These are phyloP conservation scores for Carabus problematicus DNA, from an alignment of 2,888 invertebrate species.

Conservation along the genomic window DNA sequence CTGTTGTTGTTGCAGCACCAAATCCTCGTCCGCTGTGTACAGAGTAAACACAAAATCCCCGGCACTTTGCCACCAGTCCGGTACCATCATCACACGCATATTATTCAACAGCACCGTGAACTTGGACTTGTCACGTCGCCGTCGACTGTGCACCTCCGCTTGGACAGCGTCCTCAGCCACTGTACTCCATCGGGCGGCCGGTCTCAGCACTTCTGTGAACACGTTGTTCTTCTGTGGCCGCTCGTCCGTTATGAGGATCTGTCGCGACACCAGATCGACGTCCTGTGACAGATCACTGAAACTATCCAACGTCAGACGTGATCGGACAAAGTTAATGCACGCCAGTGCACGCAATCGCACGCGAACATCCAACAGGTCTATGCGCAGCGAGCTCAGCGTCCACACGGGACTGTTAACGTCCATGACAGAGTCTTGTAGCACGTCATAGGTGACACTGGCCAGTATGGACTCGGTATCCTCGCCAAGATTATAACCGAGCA, in stretches of 20 bases:
- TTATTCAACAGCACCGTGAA: conserved; percentile 92
- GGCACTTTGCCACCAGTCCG: conserved; percentile 92
- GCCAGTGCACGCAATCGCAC: conserved; percentile 77
- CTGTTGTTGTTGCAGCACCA: neutral
- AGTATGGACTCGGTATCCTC: conserved; percentile 77
- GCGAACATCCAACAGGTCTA: conserved; percentile 87
- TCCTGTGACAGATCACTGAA: conserved; percentile 90
- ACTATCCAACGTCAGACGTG: conserved; percentile 83
- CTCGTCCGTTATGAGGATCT: conserved; percentile 82
- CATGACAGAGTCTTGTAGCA: conserved; percentile 47
- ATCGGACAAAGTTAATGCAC: conserved; percentile 91
- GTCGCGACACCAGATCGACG: conserved; percentile 91
- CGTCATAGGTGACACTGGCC: conserved; percentile 50
- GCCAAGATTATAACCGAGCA: conserved; percentile 88
- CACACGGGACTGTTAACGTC: conserved; percentile 61
- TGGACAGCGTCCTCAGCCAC: conserved; percentile 66
- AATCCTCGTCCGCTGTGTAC: conserved; percentile 52
- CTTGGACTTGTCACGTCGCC: conserved; percentile 71
- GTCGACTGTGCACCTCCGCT: conserved; percentile 72
- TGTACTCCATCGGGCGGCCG: conserved; percentile 58
- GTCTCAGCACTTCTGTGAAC: conserved; percentile 64
- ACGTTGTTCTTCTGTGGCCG: conserved; percentile 68
- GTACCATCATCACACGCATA: conserved; percentile 91
- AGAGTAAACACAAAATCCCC: conserved; percentile 75
- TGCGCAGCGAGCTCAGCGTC: conserved; percentile 78